A percentile compares a stretch with the other conserved stretches of the same genome.
phyloP scores from a whole-genome alignment of 2,113 vertebrate genomes.

The Pao palembangensis region DNA sequence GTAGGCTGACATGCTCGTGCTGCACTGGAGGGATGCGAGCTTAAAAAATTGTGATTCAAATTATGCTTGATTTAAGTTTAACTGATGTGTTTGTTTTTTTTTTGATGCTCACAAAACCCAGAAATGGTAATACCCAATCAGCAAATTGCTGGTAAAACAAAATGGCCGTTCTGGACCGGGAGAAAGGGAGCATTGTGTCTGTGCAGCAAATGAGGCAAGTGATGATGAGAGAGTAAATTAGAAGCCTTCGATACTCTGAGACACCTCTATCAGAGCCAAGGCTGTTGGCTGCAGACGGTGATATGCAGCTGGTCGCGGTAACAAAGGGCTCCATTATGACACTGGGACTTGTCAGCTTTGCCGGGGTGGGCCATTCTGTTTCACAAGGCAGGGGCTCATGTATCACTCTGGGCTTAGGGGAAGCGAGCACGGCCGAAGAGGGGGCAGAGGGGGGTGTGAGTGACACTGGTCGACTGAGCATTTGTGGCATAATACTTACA shows the following conservation, averaged over 20 bases:
- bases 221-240: slow-evolving; percentile 74
- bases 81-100: slow-evolving; percentile 34
- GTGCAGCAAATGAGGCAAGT: slow-evolving; percentile 68
- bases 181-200: slow-evolving; percentile 69
- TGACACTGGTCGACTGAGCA: slow-evolving; percentile 67
- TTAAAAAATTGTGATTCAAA: slow-evolving; percentile 6
- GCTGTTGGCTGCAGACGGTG: slow-evolving; percentile 63
- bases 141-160: slow-evolving; percentile 61
- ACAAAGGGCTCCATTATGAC: slow-evolving; percentile 71
- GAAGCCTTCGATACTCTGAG: slow-evolving; percentile 71
- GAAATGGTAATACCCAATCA: slow-evolving; percentile 48
- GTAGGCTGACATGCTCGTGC: slow-evolving; percentile 40
- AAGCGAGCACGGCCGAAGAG: slow-evolving; percentile 58
- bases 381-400: slow-evolving; percentile 59
- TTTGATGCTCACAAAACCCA: slow-evolving; percentile 36
- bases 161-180: slow-evolving; percentile 63
- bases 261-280: slow-evolving; percentile 69
- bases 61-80: slow-evolving; percentile 38
- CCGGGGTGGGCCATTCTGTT: slow-evolving; percentile 62
- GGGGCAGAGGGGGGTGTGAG: slow-evolving; percentile 54
- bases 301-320: slow-evolving; percentile 62
- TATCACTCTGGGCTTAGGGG: slow-evolving; percentile 67
- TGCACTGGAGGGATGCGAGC: slow-evolving; percentile 38
- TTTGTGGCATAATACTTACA: slow-evolving; percentile 61
- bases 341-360: slow-evolving; percentile 69